A percentile compares a stretch with the other conserved stretches of the same genome.
These are phyloP conservation scores for Tachina fera DNA, from an alignment of 2,888 invertebrate species.

Conservation along the genomic window DNA sequence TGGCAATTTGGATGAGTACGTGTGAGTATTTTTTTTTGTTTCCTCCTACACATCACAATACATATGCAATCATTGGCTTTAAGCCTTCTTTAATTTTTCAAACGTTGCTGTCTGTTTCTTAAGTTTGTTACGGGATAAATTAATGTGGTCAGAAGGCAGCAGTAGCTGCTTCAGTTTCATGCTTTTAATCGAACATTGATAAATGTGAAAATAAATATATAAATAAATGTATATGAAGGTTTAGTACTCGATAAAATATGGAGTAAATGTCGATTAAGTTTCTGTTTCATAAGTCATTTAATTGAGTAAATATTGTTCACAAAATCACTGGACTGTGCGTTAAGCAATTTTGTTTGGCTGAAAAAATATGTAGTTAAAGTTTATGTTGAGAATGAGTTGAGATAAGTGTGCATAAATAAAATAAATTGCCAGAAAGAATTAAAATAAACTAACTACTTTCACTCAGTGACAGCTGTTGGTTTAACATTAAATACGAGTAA, in stretches of 20 bases:
- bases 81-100: conserved; percentile 4
- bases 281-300: conserved; percentile 2
- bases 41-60: background rate
- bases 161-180: conserved; percentile 1
- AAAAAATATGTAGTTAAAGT: background rate
- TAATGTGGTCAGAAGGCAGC: background rate
- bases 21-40: background rate
- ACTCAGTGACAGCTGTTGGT: no score
- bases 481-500: no score
- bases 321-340: background rate
- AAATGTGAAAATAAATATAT: conserved; percentile 30
- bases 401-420: no score
- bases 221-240: no score
- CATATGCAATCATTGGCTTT: background rate
- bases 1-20: background rate
- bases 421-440: no score
- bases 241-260: conserved; percentile 1
- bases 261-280: background rate
- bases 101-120: background rate
- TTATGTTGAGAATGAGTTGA: no score
- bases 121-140: background rate
- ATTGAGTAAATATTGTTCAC: conserved; percentile 5
- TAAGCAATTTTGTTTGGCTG: background rate
- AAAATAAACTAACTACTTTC: no score
- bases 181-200: conserved; percentile 39